These are phyloP conservation scores for Neolamprologus toae DNA, from an alignment of 2,113 vertebrate species.

Conservation along the genomic window DNA sequence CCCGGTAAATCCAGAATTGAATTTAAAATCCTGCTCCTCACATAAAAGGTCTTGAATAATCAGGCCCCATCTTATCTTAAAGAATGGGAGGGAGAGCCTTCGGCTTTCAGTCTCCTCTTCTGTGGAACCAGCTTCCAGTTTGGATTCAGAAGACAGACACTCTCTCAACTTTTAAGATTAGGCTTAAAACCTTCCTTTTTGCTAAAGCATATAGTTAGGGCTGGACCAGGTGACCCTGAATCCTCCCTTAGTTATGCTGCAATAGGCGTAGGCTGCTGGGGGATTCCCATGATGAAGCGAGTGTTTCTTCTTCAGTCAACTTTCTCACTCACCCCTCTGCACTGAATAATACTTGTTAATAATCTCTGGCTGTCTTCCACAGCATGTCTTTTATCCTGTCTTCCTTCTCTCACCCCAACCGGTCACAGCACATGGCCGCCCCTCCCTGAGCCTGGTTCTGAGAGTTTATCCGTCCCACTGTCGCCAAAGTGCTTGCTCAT, in stretches of 20 bases:
- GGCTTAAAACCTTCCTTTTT: background rate
- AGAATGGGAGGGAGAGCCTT: background rate
- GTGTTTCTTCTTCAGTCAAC: background rate
- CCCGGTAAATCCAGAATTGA: background rate
- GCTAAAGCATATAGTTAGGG: background rate
- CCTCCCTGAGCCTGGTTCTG: background rate
- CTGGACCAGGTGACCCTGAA: too few relatives aligned
- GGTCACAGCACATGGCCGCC: background rate
- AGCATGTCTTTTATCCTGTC: background rate
- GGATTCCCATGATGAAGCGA: too few relatives aligned
- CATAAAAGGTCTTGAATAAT: background rate
- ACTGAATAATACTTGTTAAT: background rate
- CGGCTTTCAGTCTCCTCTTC: accelerated
- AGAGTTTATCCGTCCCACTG: too few relatives aligned
- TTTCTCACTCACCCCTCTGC: background rate
- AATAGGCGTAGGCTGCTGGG: accelerated
- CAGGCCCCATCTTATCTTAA: background rate
- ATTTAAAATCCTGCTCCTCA: background rate
- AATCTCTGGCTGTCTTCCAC: background rate
- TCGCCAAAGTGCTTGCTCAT: too few relatives aligned
- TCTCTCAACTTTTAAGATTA: accelerated
- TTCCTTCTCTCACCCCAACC: background rate
- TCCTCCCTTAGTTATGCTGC: too few relatives aligned
- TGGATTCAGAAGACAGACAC: background rate
- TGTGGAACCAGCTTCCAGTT: background rate